Percentiles rank a stretch among this genome's conserved stretches.
Conservation (phyloP, 2,113 vertebrate species). For the Alosa alosa region DNA sequence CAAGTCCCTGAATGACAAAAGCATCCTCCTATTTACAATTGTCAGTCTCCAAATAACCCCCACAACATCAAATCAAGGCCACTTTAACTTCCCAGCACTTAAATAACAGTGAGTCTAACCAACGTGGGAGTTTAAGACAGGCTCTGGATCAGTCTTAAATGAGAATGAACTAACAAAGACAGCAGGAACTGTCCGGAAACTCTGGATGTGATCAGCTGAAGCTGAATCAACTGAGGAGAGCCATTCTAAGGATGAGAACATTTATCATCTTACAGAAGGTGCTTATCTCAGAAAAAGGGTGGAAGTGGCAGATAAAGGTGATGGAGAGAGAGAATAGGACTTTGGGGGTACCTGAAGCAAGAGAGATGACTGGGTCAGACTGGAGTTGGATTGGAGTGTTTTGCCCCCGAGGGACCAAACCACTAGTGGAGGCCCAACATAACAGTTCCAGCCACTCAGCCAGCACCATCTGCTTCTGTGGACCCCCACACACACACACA, state of each 20-base stretch:
- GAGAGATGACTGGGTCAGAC: neutral
- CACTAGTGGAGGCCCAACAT: slow-evolving; percentile 59
- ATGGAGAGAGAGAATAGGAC: neutral
- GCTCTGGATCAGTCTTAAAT: neutral
- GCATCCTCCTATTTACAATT: neutral
- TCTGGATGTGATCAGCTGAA: neutral
- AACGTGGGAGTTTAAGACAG: neutral
- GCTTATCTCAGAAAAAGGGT: too few relatives aligned
- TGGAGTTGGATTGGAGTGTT: slow-evolving; percentile 47
- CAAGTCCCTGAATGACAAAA: slow-evolving; percentile 61
- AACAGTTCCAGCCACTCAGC: slow-evolving; percentile 60
- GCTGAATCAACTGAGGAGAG: neutral
- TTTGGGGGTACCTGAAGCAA: neutral
- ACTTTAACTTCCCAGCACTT: neutral
- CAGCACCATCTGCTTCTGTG: slow-evolving; percentile 67
- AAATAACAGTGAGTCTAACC: neutral
- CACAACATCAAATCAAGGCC: neutral
- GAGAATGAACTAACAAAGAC: neutral
- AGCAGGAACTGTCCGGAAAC: neutral
- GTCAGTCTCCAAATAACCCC: neutral
- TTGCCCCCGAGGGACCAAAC: slow-evolving; percentile 54
- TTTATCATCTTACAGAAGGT: too few relatives aligned
- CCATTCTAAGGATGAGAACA: too few relatives aligned
- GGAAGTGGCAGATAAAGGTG: neutral
- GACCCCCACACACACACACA: slow-evolving; percentile 13